Evolutionary conservation across 2,888 invertebrate genomes (phyloP), one percentile per base, ranked within the genome.

Genomic region (Cordilura impudica): DNA sequence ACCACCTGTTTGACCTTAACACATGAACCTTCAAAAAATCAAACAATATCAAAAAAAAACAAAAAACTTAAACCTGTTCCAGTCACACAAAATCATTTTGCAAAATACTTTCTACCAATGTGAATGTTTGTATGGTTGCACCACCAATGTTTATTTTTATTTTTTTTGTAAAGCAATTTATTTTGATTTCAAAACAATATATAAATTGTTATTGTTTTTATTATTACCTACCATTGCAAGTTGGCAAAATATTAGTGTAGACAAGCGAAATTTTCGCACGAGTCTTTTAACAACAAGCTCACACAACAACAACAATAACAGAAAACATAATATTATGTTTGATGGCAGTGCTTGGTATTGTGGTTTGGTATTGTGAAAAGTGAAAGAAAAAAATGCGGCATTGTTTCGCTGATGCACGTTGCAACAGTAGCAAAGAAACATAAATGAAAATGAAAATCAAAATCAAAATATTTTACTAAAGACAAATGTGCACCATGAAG

Each of bases 351-450:
- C 21, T 18, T 43, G 12, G 31, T 71, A 65, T 60, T 53, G 54
- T 29, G 39, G 39, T 43, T 26, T 26, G 26, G 49, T 54, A 19
- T 70, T 53, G 53, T 66, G 29, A 67, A 79, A 79, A 72, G 75
- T 75, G 75, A 79, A 75, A 79, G 75, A 79, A 72, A 71, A 79
- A 72, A 71, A 75, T 61, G 71, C 66, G 71, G 67, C 65, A 61
- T 78, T 78, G 60, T 74, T 70, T 74, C 45, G 69, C 43, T 60
- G 35, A 49, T 21, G 69, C 63, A 54, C 10, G 10, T 31, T 31
- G 31, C 8, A 12, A n/a, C 8, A 31, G 31, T 31, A 31, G 31
- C 10, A 10, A 31, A n/a, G n/a, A n/a, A 31, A 31, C 12, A 31
- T 1, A 29, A 29, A 29, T 29, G 8, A 54, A 53, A 45, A 8